Percentiles rank a stretch among this genome's conserved stretches.
phyloP scores from a whole-genome alignment of 2,797 vertebrate species.

The Pantherophis alleghaniensis region DNA sequence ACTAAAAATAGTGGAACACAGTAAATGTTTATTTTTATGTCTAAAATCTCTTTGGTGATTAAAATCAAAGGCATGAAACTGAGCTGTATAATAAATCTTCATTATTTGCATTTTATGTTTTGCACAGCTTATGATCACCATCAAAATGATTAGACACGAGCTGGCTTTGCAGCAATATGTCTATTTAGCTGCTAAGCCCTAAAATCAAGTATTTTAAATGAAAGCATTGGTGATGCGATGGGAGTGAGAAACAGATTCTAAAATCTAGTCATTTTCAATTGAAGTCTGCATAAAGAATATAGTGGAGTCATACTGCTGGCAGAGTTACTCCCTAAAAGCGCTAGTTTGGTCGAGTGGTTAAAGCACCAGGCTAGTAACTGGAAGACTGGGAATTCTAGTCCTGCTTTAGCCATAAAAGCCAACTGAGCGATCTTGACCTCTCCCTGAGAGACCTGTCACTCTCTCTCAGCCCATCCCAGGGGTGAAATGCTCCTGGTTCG shows the following conservation, averaged over 20 bases:
- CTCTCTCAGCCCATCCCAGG: not conserved
- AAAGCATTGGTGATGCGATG: not conserved
- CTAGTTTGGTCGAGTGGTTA: not conserved
- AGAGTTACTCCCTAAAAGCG: not conserved
- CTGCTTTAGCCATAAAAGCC: not conserved
- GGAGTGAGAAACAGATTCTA: not conserved
- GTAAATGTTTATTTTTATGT: not conserved
- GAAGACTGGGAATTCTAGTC: not conserved
- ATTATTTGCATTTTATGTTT: not conserved
- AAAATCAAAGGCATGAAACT: conserved; percentile 20
- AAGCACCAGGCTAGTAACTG: not conserved
- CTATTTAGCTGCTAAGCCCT: not conserved
- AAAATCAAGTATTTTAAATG: not conserved
- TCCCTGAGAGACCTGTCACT: not conserved
- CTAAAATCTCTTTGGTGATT: not conserved
- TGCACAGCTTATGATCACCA: not conserved
- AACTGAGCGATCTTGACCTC: not conserved
- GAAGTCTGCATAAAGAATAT: not conserved
- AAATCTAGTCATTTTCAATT: accelerated
- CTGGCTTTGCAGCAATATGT: not conserved
- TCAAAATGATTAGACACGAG: not conserved
- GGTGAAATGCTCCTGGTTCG: too few species aligned
- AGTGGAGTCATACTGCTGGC: not conserved
- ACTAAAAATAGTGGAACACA: not conserved
- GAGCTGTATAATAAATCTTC: not conserved